phyloP scores from a whole-genome alignment of 35 echinoderm and acorn worm genomes.

The Ptychodera flava region DNA sequence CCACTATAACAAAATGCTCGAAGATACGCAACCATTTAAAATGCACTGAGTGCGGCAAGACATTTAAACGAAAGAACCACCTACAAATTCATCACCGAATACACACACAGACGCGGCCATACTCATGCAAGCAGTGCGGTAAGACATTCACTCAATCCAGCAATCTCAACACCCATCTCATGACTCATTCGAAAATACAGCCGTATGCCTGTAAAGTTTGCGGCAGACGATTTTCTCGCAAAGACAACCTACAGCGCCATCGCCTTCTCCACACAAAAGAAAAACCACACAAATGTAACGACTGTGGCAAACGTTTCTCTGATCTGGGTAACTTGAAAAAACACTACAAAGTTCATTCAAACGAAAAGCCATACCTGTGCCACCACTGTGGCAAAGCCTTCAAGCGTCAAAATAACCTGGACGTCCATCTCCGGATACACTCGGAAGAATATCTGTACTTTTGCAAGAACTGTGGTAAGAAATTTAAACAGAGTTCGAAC shows the following conservation, averaged over 20 bases:
- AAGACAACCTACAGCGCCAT: slow-evolving; percentile 29
- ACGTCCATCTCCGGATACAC: slow-evolving; percentile 30
- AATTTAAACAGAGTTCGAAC: slow-evolving; percentile 7
- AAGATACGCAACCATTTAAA: too few species aligned
- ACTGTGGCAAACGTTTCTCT: slow-evolving; percentile 44
- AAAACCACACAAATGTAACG: slow-evolving; percentile 68
- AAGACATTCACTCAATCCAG: slow-evolving; percentile 39
- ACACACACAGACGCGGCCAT: slow-evolving; percentile 24
- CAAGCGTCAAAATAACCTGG: slow-evolving; percentile 12
- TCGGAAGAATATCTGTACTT: slow-evolving; percentile 35
- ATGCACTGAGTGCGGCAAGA: slow-evolving; percentile 10
- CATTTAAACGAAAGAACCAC: not conserved
- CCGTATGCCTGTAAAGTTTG: slow-evolving; percentile 55
- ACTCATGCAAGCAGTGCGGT: slow-evolving; percentile 40
- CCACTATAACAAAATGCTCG: too few species aligned
- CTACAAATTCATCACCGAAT: slow-evolving; percentile 6
- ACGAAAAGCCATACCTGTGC: slow-evolving; percentile 58
- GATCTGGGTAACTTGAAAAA: slow-evolving; percentile 35
- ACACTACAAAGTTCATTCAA: slow-evolving; percentile 61
- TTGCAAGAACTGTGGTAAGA: slow-evolving; percentile 35
- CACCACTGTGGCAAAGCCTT: slow-evolving; percentile 62
- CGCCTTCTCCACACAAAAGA: slow-evolving; percentile 62
- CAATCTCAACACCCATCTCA: slow-evolving; percentile 36
- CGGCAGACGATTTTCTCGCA: slow-evolving; percentile 34
- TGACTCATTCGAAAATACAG: slow-evolving; percentile 37